Evolutionary conservation across 2,888 invertebrate genomes (phyloP), one percentile per base, ranked within the genome.

Genomic region (Ethmia dodecea): DNA sequence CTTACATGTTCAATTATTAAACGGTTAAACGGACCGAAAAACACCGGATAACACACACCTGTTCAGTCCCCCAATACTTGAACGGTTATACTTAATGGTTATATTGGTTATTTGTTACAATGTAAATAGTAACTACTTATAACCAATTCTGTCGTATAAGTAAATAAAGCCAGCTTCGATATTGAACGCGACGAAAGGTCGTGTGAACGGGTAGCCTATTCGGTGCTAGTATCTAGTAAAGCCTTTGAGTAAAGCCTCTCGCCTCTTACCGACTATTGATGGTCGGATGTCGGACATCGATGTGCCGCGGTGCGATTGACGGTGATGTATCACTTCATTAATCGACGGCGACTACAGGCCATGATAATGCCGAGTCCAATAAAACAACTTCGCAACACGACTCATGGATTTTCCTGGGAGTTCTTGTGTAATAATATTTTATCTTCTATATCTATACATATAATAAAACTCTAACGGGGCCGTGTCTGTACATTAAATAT

Each of bases 241-340:
- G 43, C 8, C 5, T 18, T 8, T 40, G 42, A 46, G 49, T 48
- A 54, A 50, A 50, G 47, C 37, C 41, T 49, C 52, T 55, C 52
- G 39, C 53, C 47, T 45, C 40, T 47, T 35, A 37, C 38, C 18
- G 35, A 42, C 45, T 57, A 50, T 66, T 68, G 60, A 70, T 66
- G 51, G 54, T 52, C 48, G 49, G 50, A 52, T 59, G 58, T 52
- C 57, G 50, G 50, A 48, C 59, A 59, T 52, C 56, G 49, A 51
- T 49, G 38, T 44, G 48, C 45, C 36, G 44, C 48, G 48, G 40
- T 50, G 43, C 55, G 55, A 63, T 62, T 61, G 64, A 67, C 57
- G 55, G 54, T 51, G 60, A 71, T 61, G 52, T 60, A 69, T 66
- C 51, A 60, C 57, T 53, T 58, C 57, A 70, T 69, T 61, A 27